Evolutionary conservation across 1,140 invertebrate species (phyloP).

Genomic region (Wasmannia auropunctata): DNA sequence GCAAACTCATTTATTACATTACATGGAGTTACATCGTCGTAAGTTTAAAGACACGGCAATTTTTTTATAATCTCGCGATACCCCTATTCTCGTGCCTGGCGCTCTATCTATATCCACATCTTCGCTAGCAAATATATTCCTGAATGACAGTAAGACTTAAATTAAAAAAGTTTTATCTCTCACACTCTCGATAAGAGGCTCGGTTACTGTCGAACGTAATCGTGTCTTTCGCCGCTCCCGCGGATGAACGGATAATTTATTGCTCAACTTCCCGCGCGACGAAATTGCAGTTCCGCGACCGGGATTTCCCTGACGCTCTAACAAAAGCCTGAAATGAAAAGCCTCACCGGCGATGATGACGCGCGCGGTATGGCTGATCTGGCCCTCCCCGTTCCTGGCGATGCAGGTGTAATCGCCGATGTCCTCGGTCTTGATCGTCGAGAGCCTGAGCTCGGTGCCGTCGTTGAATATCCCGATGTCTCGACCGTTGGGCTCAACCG

Average conservation of each 20-base stretch:
- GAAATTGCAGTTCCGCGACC: conserved; percentile 29
- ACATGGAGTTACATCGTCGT: not conserved
- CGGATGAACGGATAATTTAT: conserved; percentile 36
- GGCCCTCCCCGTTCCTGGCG: conserved; percentile 96
- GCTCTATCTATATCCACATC: not conserved
- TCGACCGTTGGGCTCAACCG: conserved; percentile 91
- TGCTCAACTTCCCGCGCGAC: conserved; percentile 43
- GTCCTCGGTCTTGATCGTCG: conserved; percentile 95
- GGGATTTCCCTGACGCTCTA: not conserved
- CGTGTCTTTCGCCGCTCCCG: not conserved
- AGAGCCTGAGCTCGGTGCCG: conserved; percentile 95
- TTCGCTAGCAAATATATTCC: conserved; percentile 20
- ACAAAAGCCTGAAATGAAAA: not conserved
- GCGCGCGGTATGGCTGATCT: conserved; percentile 96
- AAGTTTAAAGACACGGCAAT: not conserved
- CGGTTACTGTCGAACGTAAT: conserved; percentile 29
- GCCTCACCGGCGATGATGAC: conserved; percentile 96
- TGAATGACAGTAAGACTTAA: conserved; percentile 48
- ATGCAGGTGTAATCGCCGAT: conserved; percentile 98
- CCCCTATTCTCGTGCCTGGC: not conserved
- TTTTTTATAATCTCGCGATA: conserved; percentile 7
- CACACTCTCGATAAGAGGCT: conserved; percentile 9
- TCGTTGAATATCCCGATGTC: conserved; percentile 96
- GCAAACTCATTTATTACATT: not conserved
- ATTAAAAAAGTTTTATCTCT: conserved; percentile 56